phyloP scores from a whole-genome alignment of 2,888 invertebrate genomes.

The Hemistola chrysoprasaria region DNA sequence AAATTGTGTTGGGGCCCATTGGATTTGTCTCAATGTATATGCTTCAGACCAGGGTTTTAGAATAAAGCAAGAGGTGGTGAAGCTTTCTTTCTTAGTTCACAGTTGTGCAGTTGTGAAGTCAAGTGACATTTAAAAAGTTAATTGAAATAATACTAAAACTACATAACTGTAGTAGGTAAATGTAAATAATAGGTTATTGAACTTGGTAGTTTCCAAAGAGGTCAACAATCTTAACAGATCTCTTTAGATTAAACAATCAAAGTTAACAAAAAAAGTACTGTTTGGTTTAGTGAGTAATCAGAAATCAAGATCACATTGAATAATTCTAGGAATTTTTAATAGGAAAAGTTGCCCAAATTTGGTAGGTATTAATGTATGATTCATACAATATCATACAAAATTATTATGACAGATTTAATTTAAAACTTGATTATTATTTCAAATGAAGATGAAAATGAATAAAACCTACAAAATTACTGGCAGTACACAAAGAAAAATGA shows the following conservation, averaged over 20 bases:
- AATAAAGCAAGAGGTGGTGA: too few species aligned
- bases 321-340: constrained; percentile 11
- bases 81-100: too few species aligned
- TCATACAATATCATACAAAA: constrained; percentile 7
- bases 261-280: constrained; percentile 13
- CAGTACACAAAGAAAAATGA: constrained; percentile 1
- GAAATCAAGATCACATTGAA: constrained; percentile 4
- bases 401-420: constrained; percentile 4
- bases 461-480: background rate
- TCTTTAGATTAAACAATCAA: constrained; percentile 15
- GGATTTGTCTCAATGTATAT: too few species aligned
- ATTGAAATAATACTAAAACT: background rate
- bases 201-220: constrained; percentile 17
- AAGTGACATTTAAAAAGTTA: background rate
- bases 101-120: too few species aligned
- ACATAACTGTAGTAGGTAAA: too few species aligned
- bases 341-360: constrained; percentile 8
- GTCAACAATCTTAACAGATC: constrained; percentile 26
- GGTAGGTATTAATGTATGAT: too few species aligned
- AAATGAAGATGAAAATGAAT: background rate
- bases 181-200: constrained; percentile 10
- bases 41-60: too few species aligned
- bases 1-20: too few species aligned
- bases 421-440: constrained; percentile 2
- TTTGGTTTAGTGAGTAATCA: constrained; percentile 8